Conservation (phyloP, 1,140 invertebrate species). For the Musca vetustissima region DNA sequence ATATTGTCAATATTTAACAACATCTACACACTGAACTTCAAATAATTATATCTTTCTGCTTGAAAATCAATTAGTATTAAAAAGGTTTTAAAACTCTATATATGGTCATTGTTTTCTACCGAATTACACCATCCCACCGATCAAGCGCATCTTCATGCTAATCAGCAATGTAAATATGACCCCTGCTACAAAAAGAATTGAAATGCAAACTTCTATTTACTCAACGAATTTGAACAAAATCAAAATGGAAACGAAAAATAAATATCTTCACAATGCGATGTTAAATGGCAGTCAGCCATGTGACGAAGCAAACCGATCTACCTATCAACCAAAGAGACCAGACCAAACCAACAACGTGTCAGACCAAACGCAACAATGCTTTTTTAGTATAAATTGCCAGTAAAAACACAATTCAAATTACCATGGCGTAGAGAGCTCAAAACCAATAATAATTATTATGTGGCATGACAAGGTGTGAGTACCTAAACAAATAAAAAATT, state of each 20-base stretch:
- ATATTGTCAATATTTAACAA: too few species aligned
- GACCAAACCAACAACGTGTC: background rate
- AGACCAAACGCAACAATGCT: conserved; percentile 13
- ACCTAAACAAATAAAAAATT: conserved; percentile 3
- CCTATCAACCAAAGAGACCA: too few species aligned
- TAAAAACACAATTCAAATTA: conserved; percentile 2
- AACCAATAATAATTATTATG: too few species aligned
- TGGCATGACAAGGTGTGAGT: background rate
- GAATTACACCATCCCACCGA: conserved; percentile 7
- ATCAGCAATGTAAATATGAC: background rate
- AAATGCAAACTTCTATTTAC: conserved; percentile 1
- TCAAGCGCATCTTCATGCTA: background rate
- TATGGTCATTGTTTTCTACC: background rate
- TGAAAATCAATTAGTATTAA: too few species aligned
- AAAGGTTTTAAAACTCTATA: too few species aligned
- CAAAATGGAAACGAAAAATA: background rate
- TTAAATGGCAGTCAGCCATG: conserved; percentile 12
- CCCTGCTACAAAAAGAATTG: background rate
- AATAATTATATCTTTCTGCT: too few species aligned
- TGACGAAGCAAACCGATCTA: background rate
- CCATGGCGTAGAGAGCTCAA: too few species aligned
- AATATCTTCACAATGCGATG: background rate
- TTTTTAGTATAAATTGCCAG: background rate
- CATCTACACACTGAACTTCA: too few species aligned
- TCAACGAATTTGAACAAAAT: background rate